Evolutionary conservation across 2,113 vertebrate species (phyloP).

Genomic region (Forbesichthys papilliferus): DNA sequence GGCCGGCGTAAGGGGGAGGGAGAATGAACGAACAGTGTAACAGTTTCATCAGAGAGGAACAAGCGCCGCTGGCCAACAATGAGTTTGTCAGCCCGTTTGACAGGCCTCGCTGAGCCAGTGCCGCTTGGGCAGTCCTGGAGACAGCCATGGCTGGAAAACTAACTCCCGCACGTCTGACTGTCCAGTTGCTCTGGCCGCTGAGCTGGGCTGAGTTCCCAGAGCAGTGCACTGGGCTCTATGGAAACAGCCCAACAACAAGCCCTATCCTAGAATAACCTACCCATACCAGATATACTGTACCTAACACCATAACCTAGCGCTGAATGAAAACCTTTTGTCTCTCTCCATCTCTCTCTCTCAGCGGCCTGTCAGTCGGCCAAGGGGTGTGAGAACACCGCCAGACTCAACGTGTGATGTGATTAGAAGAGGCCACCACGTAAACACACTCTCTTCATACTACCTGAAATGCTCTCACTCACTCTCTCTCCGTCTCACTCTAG

Average conservation of each 20-base stretch:
- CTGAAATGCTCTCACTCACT: slow-evolving; percentile 11
- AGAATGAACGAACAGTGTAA: slow-evolving; percentile 64
- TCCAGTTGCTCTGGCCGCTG: no score
- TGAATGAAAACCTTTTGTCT: slow-evolving; percentile 2
- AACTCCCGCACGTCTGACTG: no score
- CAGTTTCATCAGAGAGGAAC: slow-evolving; percentile 74
- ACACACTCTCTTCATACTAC: slow-evolving; percentile 4
- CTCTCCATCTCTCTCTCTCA: not conserved
- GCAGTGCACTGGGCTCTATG: no score
- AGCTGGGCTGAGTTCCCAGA: no score
- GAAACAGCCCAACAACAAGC: no score
- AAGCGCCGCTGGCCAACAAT: slow-evolving; percentile 58
- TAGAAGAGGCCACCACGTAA: no score
- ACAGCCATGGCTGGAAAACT: not conserved
- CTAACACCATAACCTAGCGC: slow-evolving; percentile 16
- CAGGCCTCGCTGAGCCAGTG: slow-evolving; percentile 49
- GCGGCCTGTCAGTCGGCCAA: no score
- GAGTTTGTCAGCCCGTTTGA: slow-evolving; percentile 68
- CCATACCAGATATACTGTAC: no score
- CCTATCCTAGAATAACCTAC: no score
- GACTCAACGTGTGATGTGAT: no score
- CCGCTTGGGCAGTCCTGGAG: slow-evolving; percentile 37
- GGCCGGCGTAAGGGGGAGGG: slow-evolving; percentile 23
- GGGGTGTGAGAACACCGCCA: no score
- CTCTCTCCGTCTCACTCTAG: not conserved